These are phyloP conservation scores for Whitmania pigra DNA, from an alignment of 1,140 invertebrate species.

Conservation along the genomic window DNA sequence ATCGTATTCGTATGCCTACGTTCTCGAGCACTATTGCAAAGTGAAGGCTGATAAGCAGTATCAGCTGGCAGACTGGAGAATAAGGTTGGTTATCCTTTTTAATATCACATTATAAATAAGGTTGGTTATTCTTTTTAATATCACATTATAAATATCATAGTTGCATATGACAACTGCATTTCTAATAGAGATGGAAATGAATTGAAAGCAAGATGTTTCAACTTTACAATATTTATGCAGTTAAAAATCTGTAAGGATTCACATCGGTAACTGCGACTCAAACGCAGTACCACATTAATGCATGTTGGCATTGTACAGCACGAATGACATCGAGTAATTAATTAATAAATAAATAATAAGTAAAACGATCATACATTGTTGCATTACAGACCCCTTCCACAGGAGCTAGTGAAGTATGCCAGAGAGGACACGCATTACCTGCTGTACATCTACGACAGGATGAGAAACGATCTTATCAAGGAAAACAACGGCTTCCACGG, in stretches of 20 bases:
- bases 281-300: too few species aligned
- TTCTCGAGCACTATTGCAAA: conserved; percentile 66
- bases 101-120: conserved; percentile 48
- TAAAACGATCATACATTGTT: background rate
- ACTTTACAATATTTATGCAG: too few species aligned
- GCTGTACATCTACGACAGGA: conserved; percentile 72
- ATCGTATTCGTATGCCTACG: conserved; percentile 60
- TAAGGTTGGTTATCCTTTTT: conserved; percentile 47
- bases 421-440: conserved; percentile 89
- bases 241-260: background rate
- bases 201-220: too few species aligned
- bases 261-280: background rate
- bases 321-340: conserved; percentile 3
- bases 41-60: conserved; percentile 73
- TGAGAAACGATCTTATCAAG: conserved; percentile 65
- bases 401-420: conserved; percentile 73
- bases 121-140: conserved; percentile 33
- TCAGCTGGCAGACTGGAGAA: conserved; percentile 91
- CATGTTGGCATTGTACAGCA: background rate
- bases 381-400: conserved; percentile 61
- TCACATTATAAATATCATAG: conserved; percentile 48
- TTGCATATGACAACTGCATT: too few species aligned
- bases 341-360: too few species aligned
- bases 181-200: too few species aligned
- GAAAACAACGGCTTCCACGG: conserved; percentile 56